Evolutionary conservation across 2,888 invertebrate species (phyloP), one percentile per base, ranked within the genome.

Genomic region (Trilocha varians): DNA sequence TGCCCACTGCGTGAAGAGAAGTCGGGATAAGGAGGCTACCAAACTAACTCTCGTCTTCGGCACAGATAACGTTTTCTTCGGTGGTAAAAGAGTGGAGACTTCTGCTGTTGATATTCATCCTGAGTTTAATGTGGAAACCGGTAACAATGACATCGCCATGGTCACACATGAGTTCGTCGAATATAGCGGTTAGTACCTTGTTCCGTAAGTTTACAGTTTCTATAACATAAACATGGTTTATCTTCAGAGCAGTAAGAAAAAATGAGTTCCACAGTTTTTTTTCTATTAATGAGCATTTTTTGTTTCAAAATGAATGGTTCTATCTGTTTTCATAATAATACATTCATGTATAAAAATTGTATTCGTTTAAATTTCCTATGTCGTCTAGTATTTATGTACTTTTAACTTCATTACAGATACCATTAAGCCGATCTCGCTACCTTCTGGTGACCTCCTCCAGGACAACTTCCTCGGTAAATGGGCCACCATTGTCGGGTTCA

Each of bases 11-110:
- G n/a, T n/a, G n/a, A n/a, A 37, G 75, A 70, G 15, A 52, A 56
- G n/a, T n/a, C n/a, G 8, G 56, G 57, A 38, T 62, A 74, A 51
- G 42, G 42, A 25, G n/a, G n/a, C n/a, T n/a, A n/a, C n/a, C n/a
- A n/a, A n/a, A n/a, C n/a, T n/a, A n/a, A n/a, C n/a, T n/a, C 58
- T 73, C 14, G 71, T 73, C n/a, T 56, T 63, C 46, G 66, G 65
- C 42, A 58, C 63, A 5, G 45, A 47, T 9, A 39, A 57, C 1
- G 57, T 66, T 11, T 63, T 59, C 55, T 47, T 49, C 38, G 65
- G 65, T 8, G 65, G 63, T 42, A 47, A 47, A 8, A 53, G 65
- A 13, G 47, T 62, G 44, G 16, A 18, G 46, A 59, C 59, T 48
- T 43, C 41, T 53, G 52, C 46, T 46, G 59, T 64, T 18, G 48